Percentiles rank a stretch among this genome's conserved stretches.
These are phyloP conservation scores for Onychomys arenicola DNA, from an alignment of 2,797 vertebrate genomes.

Conservation along the genomic window DNA sequence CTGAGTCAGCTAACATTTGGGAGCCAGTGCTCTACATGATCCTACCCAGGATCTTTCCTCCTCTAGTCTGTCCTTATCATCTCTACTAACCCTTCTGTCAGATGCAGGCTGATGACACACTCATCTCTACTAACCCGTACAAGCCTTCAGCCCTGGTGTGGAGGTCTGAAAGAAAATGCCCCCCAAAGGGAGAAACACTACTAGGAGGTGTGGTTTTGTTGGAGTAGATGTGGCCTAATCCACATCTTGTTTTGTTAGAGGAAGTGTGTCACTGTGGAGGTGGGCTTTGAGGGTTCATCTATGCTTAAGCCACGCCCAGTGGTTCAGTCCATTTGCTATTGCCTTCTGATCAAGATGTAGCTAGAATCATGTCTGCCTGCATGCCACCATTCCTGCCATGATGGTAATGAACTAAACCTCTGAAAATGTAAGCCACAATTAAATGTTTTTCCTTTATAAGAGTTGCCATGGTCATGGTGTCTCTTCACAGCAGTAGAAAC, in stretches of 20 bases:
- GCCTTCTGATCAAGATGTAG: neutral
- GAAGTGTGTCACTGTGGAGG: neutral
- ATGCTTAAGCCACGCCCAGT: neutral
- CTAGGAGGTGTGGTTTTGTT: neutral
- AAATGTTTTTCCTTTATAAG: neutral
- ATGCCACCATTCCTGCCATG: neutral
- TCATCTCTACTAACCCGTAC: neutral
- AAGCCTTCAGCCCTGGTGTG: neutral
- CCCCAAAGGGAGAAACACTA: neutral
- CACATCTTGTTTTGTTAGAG: neutral
- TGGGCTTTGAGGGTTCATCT: neutral
- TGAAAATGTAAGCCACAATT: neutral
- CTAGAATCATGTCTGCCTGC: neutral
- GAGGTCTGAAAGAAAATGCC: neutral
- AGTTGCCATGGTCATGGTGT: neutral
- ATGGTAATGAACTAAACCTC: neutral
- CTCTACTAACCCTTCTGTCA: neutral
- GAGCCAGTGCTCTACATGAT: neutral
- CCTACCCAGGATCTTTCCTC: neutral
- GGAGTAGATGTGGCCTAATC: neutral
- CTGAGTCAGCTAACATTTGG: rapidly evolving
- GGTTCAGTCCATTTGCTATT: neutral
- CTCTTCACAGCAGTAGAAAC: neutral
- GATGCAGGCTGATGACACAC: neutral
- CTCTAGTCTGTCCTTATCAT: neutral